Base-by-base conservation (phyloP, 2,113 vertebrate species). In the Neomonachus schauinslandi region DNA sequence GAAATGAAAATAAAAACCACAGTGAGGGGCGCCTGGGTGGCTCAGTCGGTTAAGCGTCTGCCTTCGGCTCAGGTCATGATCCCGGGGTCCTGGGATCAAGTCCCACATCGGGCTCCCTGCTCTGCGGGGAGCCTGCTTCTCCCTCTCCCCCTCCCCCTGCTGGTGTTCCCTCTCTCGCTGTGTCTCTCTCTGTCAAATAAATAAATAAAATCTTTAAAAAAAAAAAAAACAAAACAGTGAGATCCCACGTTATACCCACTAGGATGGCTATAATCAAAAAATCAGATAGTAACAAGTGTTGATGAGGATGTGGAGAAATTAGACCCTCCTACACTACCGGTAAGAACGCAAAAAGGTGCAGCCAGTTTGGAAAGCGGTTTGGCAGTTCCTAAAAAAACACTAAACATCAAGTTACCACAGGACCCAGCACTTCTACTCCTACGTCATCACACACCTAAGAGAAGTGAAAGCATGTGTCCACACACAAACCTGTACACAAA, bases 1-100 rank as follows among this genome's bases (percentile, higher is more conserved):
- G n/a, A 96, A 93, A 88, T 67, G 11, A 72, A 94, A 74, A 86
- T 67, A 49, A 88, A 97, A 97, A 46, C 83, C 61, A 92, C 13
- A 65, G 5, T 12, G 28, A 59, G 39, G 39, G 39, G 39, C 39
- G 39, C 39, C 39, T 42, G 39, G 39, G 39, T 42, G 39, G 39
- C 39, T 42, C 39, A 42, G 39, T 4, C 4, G 39, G 39, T 42
- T 42, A 42, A 42, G 39, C 39, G 39, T 4, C 39, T 42, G 39
- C 39, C 4, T 42, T 42, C 39, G 39, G 39, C 39, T 42, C 39
- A 42, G 39, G 39, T 42, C 39, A 42, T 42, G 39, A 42, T 42
- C 39, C 39, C 1, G 39, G 39, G 4, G 39, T 42, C 39, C 39
- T 4, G 39, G 39, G 39, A 42, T 42, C 39, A 4, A 42, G 39